Conservation (phyloP, 1,140 invertebrate species). For the Megalonaias nervosa region DNA sequence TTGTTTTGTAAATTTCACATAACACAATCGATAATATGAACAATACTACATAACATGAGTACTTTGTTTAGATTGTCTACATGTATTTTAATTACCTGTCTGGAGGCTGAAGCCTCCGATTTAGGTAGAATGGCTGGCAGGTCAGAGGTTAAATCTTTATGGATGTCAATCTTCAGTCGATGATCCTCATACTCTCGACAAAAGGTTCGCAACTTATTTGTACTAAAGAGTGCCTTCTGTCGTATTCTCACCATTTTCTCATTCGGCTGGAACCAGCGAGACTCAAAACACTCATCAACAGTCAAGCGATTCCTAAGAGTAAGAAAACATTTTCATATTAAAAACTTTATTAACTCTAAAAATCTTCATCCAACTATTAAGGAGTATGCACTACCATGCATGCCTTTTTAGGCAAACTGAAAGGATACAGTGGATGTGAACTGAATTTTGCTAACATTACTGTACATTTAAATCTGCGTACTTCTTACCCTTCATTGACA, state of each 20-base stretch:
- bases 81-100: neutral
- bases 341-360: neutral
- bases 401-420: neutral
- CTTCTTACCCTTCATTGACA: too few relatives aligned
- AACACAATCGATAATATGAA: too few relatives aligned
- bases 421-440: neutral
- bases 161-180: neutral
- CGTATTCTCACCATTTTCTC: conserved; percentile 26
- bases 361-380: neutral
- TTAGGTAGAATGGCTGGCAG: conserved; percentile 22
- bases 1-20: too few relatives aligned
- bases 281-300: conserved; percentile 22
- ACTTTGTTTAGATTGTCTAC: neutral
- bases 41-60: too few relatives aligned
- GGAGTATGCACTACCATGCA: neutral
- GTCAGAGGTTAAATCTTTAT: conserved; percentile 9
- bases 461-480: too few relatives aligned
- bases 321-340: neutral
- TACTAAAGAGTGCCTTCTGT: conserved; percentile 11
- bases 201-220: conserved; percentile 20
- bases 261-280: conserved; percentile 16
- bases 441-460: too few relatives aligned
- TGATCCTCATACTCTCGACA: neutral
- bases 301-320: conserved; percentile 23
- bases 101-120: neutral